Evolutionary conservation across 2,888 invertebrate genomes (phyloP), one percentile per base, ranked within the genome.

Genomic region (Agrochola macilenta): DNA sequence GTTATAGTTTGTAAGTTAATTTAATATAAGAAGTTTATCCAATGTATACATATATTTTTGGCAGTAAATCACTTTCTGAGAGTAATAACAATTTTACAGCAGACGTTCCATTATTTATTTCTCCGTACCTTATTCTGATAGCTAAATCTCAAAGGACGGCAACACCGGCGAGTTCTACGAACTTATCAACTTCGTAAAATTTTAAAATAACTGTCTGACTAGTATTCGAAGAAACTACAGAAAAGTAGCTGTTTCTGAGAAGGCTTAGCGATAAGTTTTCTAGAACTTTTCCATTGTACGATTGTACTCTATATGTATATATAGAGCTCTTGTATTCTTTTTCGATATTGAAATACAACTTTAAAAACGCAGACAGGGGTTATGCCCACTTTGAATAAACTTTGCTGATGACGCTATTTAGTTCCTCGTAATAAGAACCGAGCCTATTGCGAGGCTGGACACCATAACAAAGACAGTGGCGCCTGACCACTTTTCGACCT

Each of bases 131-230:
- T 78, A 70, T 26, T 71, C 26, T 35, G 71, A 63, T 30, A 63
- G 35, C 39, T 39, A 23, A 57, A 20, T 68, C 82, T 68, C 82
- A 30, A n/a, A 52, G 63, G 61, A 81, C 65, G 35, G 14, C n/a
- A 74, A 82, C 17, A 23, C 9, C 35, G 9, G 23, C 61, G 39
- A 76, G 26, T 76, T 60, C 23, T n/a, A 20, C 11, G n/a, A 82
- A 66, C 64, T 82, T 77, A 35, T n/a, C 64, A 60, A 82, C 64
- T 76, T 54, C 35, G 43, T n/a, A n/a, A 69, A 80, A 82, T 69
- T 77, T 65, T 65, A 69, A 82, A 80, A 77, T 65, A 69, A 69
- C 65, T 30, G 54, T 65, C 54, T 49, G 20, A 35, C 26, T 60
- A 35, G 49, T 43, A n/a, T 49, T 77, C 60, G 30, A 30, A 54